A percentile compares a stretch with the other conserved stretches of the same genome.
Conservation (phyloP, 2,888 invertebrate genomes). For the Cordylochernes scorpioides region DNA sequence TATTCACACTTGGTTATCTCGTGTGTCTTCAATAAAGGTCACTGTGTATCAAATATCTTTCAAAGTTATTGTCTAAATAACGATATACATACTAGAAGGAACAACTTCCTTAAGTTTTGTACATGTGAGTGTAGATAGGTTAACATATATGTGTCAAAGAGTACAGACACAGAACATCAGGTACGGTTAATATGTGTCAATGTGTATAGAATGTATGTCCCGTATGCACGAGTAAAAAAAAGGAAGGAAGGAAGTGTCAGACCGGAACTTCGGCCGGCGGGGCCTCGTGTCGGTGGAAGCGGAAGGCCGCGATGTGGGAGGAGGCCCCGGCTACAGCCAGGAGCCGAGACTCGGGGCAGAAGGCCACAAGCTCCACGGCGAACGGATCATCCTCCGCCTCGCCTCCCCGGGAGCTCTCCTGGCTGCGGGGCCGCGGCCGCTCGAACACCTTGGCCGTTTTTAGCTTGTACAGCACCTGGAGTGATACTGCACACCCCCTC, state of each 20-base stretch:
- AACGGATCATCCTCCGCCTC: slow-evolving; percentile 52
- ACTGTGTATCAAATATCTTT: no score
- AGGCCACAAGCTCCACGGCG: slow-evolving; percentile 58
- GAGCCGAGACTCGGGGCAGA: slow-evolving; percentile 74
- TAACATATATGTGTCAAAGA: no score
- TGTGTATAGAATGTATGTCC: no score
- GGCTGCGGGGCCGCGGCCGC: slow-evolving; percentile 28
- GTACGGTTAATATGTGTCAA: no score
- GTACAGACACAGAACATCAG: no score
- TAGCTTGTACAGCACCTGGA: slow-evolving; percentile 86
- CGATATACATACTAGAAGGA: no score
- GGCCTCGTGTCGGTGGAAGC: slow-evolving; percentile 76
- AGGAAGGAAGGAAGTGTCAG: slow-evolving; percentile 13
- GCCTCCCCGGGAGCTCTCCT: slow-evolving; percentile 18
- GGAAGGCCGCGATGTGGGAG: slow-evolving; percentile 78
- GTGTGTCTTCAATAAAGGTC: no score
- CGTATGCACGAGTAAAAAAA: no score
- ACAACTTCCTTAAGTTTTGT: no score
- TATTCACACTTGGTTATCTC: no score
- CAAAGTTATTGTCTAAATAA: no score
- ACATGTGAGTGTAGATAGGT: no score
- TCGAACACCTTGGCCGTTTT: slow-evolving; percentile 83
- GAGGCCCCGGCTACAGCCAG: slow-evolving; percentile 71
- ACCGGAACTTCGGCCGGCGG: slow-evolving; percentile 23
- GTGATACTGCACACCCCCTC: slow-evolving; percentile 38